phyloP scores from a whole-genome alignment of 2,888 invertebrate species.

The Sphecodes monilicornis region DNA sequence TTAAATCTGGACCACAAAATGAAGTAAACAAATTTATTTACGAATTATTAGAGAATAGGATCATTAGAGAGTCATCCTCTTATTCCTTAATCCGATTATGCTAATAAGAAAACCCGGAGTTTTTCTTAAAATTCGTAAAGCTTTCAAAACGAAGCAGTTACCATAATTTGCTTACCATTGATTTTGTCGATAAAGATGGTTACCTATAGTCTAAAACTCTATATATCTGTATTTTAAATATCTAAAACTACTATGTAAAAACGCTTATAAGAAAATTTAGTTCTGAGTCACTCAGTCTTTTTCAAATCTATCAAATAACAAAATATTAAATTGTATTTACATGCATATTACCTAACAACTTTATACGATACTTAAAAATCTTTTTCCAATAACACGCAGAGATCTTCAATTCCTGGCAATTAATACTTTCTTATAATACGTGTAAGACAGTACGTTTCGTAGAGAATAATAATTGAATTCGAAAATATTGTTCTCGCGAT shows the following conservation, averaged over 20 bases:
- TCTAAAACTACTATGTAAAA: neutral
- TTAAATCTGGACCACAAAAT: no score
- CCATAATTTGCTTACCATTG: neutral
- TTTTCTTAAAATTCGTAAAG: neutral
- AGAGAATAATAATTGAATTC: neutral
- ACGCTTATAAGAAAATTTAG: neutral
- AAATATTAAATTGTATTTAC: constrained; percentile 42
- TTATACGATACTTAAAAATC: neutral
- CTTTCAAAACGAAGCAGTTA: neutral
- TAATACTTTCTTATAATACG: neutral
- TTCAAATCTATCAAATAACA: constrained; percentile 18
- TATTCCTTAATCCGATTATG: no score
- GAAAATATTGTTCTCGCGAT: neutral
- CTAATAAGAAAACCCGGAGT: no score
- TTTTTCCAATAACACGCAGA: neutral
- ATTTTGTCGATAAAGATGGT: neutral
- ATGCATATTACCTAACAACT: constrained; percentile 13
- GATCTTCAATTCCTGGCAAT: constrained; percentile 25
- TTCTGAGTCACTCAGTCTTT: constrained; percentile 48
- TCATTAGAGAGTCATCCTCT: no score
- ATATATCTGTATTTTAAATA: neutral
- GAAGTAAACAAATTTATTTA: no score
- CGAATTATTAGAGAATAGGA: no score
- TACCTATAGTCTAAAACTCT: neutral
- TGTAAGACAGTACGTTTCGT: neutral